These are phyloP conservation scores for Sebastiscus albofasciatus DNA, from an alignment of 2,797 vertebrate species.

Conservation along the genomic window DNA sequence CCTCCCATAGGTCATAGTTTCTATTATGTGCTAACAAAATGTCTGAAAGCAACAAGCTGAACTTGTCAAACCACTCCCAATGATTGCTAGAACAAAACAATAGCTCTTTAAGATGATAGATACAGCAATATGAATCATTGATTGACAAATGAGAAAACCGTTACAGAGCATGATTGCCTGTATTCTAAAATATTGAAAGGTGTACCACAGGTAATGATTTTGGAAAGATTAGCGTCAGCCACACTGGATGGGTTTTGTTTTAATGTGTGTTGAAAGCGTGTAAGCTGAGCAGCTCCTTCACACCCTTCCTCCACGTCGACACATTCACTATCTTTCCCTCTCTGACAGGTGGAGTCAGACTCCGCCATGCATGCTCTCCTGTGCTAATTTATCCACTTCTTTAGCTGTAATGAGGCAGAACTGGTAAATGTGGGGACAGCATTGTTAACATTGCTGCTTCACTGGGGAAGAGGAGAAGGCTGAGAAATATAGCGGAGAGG, in stretches of 20 bases:
- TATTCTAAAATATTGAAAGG: slow-evolving; percentile 22
- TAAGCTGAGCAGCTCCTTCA: slow-evolving; percentile 50
- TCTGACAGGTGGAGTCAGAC: slow-evolving; percentile 77
- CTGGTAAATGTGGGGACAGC: slow-evolving; percentile 82
- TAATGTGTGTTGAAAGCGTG: slow-evolving; percentile 50
- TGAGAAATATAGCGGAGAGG: slow-evolving; percentile 70
- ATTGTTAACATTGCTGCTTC: slow-evolving; percentile 82
- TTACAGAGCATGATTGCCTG: background rate
- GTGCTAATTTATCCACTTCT: slow-evolving; percentile 81
- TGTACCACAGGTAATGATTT: slow-evolving; percentile 21
- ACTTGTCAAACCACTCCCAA: background rate
- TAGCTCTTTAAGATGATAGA: background rate
- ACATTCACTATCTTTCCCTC: slow-evolving; percentile 52
- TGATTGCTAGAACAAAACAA: background rate
- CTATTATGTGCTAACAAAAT: background rate
- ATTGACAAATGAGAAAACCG: background rate
- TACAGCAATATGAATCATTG: background rate
- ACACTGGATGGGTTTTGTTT: slow-evolving; percentile 44
- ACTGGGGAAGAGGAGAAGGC: slow-evolving; percentile 66
- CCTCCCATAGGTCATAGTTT: background rate
- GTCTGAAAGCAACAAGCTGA: background rate
- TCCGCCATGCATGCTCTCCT: slow-evolving; percentile 66
- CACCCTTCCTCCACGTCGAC: slow-evolving; percentile 47
- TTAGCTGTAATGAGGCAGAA: slow-evolving; percentile 84
- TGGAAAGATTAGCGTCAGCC: slow-evolving; percentile 26